These are phyloP conservation scores for Diorhabda elongata DNA, from an alignment of 1,140 invertebrate genomes.

Conservation along the genomic window DNA sequence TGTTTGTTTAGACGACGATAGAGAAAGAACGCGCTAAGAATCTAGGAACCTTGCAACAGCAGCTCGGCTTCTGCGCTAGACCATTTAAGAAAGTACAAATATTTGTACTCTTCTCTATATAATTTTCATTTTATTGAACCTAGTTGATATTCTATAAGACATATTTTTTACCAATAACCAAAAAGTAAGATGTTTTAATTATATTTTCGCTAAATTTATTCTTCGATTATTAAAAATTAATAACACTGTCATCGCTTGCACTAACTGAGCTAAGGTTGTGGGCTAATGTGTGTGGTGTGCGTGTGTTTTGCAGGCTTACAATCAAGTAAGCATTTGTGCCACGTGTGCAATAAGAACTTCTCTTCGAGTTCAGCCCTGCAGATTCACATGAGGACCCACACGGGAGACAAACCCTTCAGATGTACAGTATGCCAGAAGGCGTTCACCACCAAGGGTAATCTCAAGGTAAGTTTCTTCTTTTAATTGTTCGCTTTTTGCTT, in stretches of 20 bases:
- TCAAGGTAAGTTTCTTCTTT: constrained; percentile 70
- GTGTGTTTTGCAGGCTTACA: constrained; percentile 49
- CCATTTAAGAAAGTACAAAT: no score
- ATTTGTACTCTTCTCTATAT: no score
- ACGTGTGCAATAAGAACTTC: constrained; percentile 96
- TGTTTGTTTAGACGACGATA: no score
- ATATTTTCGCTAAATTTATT: no score
- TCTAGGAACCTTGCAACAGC: no score
- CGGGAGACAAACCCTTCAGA: constrained; percentile 95
- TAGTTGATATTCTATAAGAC: no score
- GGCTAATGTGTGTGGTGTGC: constrained; percentile 47
- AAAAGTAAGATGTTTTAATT: no score
- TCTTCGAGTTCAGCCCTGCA: constrained; percentile 92
- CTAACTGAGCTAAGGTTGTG: constrained; percentile 44
- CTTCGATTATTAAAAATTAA: constrained; percentile 16
- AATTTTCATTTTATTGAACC: no score
- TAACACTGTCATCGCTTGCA: constrained; percentile 41
- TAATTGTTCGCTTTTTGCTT: constrained; percentile 27
- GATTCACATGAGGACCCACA: constrained; percentile 98
- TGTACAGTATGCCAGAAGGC: constrained; percentile 93
- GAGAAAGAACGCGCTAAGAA: no score
- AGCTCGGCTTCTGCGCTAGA: no score
- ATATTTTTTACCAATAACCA: no score
- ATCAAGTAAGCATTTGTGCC: constrained; percentile 86
- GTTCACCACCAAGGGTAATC: constrained; percentile 97